Percentiles rank a stretch among this genome's conserved stretches.
Conservation (phyloP, 2,888 invertebrate species). For the Monoplex corrugatus region DNA sequence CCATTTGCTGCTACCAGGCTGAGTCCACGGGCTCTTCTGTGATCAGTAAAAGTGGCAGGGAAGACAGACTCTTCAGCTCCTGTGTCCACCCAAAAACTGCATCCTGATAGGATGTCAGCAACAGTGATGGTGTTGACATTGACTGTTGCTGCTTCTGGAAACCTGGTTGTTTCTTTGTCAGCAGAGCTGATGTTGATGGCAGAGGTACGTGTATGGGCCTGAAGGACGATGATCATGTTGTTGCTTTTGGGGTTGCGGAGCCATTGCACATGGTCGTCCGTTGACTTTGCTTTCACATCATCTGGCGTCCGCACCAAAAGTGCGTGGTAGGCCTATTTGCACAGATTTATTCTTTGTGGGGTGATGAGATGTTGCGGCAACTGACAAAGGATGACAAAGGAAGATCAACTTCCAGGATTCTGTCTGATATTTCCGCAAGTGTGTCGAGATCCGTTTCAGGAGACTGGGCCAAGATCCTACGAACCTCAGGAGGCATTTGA, state of each 20-base stretch:
- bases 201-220: neutral
- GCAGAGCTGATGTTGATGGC: no score
- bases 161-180: neutral
- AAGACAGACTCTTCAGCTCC: constrained; percentile 9
- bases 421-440: constrained; percentile 25
- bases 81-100: neutral
- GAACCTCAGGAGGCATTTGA: neutral
- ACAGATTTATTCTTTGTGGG: neutral
- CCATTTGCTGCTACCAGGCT: neutral
- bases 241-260: neutral
- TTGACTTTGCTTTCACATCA: neutral
- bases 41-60: neutral
- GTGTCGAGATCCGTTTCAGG: constrained; percentile 27
- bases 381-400: neutral
- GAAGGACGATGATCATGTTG: neutral
- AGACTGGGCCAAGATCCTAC: neutral
- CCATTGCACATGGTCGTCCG: neutral
- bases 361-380: neutral
- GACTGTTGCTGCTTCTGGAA: neutral
- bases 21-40: neutral
- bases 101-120: neutral
- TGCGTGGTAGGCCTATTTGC: neutral
- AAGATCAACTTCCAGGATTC: neutral
- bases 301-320: neutral
- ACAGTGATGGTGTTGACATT: neutral